Base-by-base conservation (phyloP, 2,113 vertebrate species). In the Prunella himalayana region DNA sequence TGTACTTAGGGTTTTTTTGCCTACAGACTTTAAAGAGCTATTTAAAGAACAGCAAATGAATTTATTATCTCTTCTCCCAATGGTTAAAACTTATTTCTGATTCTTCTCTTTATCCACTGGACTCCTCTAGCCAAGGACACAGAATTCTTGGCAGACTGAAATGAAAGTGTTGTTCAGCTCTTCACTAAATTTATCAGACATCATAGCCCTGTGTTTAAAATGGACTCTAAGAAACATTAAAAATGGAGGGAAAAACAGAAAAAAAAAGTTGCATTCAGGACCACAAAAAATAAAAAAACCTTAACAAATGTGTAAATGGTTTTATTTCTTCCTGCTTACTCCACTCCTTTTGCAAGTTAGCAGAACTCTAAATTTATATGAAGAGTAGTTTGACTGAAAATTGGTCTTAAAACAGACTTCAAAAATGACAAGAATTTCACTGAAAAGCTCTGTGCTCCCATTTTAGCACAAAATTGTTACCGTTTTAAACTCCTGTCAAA, bases 401-500 rank as follows among this genome's bases (percentile, higher is more conserved):
- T 77, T 77, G 66, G 42, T 86, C 90, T 92, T 93, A 64, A 95
- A 82, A 94, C 81, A 79, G 78, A 83, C 41, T 95, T 94, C 37
- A 70, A 24, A 92, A 90, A 41, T 88, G 71, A 86, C 92, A 95
- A 47, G 85, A 44, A 77, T 68, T 85, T 78, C 33, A 83, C 54
- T 59, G 84, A 80, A 90, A 88, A 80, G 35, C 78, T 65, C 22
- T 2, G 42, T 44, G 51, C 61, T 95, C 75, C 79, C 82, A 57
- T 65, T 96, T 94, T 92, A 95, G 93, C 65, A 91, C 54, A 56
- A 24, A 95, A 91, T 73, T 9, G 59, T 63, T 82, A 54, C 25
- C 0, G 0, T 76, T 95, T 90, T 66, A 70, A 80, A 88, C 63
- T 88, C 71, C 66, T 94, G 93, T 95, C 93, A 95, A 86, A 96